phyloP scores from a whole-genome alignment of 2,888 invertebrate species.

The Arrhopalites spinosus region DNA sequence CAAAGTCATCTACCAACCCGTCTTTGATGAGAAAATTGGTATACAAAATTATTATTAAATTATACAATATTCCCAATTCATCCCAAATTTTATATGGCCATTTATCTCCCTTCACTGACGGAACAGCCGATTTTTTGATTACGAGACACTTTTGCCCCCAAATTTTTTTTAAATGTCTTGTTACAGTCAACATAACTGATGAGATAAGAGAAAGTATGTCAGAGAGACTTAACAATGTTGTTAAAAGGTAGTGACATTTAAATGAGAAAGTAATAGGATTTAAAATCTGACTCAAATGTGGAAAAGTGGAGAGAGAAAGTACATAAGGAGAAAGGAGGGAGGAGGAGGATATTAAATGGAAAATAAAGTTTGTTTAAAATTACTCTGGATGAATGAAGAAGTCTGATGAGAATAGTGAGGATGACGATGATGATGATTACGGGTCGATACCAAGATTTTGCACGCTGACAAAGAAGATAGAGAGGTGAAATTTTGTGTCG shows the following conservation, averaged over 20 bases:
- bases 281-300: not conserved
- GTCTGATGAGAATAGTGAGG: constrained; percentile 5
- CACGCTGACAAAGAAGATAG: not conserved
- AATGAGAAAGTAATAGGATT: constrained; percentile 21
- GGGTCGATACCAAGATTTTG: not conserved
- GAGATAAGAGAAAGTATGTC: too few relatives aligned
- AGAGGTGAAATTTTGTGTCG: constrained; percentile 5
- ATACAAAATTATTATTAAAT: not conserved
- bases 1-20: constrained; percentile 51
- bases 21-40: constrained; percentile 41
- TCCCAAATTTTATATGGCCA: too few relatives aligned
- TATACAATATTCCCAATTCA: too few relatives aligned
- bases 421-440: not conserved
- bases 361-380: constrained; percentile 20
- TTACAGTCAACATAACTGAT: too few relatives aligned
- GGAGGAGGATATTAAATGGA: constrained; percentile 1
- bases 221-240: too few relatives aligned
- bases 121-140: too few relatives aligned
- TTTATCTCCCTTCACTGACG: too few relatives aligned
- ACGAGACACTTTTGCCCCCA: too few relatives aligned
- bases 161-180: too few relatives aligned
- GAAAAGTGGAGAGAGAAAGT: not conserved
- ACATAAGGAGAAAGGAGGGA: not conserved
- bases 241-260: not conserved
- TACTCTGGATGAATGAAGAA: not conserved